Evolutionary conservation across 2,888 invertebrate genomes (phyloP).

Genomic region (Branchellion lobata): DNA sequence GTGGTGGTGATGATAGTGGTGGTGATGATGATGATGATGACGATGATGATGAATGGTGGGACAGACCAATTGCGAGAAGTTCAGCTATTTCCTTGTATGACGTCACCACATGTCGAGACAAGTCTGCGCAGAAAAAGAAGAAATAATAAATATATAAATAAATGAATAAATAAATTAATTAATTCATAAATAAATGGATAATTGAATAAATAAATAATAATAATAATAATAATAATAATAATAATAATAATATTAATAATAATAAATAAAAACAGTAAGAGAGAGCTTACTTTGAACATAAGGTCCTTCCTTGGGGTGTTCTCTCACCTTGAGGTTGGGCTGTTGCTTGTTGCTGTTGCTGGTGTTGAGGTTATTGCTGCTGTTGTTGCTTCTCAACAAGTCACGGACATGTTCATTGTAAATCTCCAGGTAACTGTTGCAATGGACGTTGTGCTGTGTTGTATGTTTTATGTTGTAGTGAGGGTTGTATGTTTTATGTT

Average conservation of each 20-base stretch:
- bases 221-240: conserved; percentile 4
- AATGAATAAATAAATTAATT: neutral
- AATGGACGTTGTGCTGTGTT: too few relatives aligned
- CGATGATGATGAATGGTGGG: too few relatives aligned
- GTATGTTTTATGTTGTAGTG: too few relatives aligned
- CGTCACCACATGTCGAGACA: conserved; percentile 60
- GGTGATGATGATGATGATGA: too few relatives aligned
- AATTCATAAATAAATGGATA: too few relatives aligned
- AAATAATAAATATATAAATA: neutral
- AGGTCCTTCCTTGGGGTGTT: conserved; percentile 74
- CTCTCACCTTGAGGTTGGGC: conserved; percentile 73
- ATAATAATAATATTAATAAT: neutral
- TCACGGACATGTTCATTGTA: conserved; percentile 78
- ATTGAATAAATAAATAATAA: too few relatives aligned
- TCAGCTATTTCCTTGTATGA: conserved; percentile 57
- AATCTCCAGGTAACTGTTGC: conserved; percentile 72
- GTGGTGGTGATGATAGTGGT: neutral
- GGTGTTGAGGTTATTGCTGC: too few relatives aligned
- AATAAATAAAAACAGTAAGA: conserved; percentile 4
- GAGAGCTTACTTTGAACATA: conserved; percentile 74
- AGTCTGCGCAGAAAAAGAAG: conserved; percentile 53
- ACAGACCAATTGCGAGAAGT: conserved; percentile 53
- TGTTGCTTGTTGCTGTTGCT: conserved; percentile 57
- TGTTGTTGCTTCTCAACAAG: conserved; percentile 63
- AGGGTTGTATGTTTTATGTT: too few relatives aligned